These are phyloP conservation scores for Mus spretus DNA, from an alignment of 2,797 vertebrate species.

Conservation along the genomic window DNA sequence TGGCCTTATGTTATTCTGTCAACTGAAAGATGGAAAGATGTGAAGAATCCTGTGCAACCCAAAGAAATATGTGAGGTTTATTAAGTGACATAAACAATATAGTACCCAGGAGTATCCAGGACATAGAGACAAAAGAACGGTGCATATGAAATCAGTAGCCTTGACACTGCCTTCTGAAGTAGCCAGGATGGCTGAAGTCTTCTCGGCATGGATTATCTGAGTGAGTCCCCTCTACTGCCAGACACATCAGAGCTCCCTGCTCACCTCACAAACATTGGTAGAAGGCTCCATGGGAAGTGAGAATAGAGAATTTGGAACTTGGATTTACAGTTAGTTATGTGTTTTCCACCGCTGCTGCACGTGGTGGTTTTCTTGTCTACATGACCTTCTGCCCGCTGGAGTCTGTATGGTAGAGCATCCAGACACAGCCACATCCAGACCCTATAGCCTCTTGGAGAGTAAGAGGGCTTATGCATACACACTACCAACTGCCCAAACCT, in stretches of 20 bases:
- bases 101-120: neutral
- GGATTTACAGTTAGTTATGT: neutral
- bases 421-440: neutral
- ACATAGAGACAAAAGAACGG: neutral
- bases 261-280: neutral
- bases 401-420: neutral
- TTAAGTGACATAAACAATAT: neutral
- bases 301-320: neutral
- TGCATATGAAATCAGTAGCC: neutral
- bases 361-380: neutral
- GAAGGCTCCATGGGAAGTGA: neutral
- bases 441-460: neutral
- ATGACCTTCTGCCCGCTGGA: neutral
- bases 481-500: neutral
- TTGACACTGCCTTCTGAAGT: neutral
- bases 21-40: neutral
- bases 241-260: neutral
- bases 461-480: neutral
- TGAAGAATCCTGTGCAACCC: constrained; percentile 17
- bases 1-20: neutral
- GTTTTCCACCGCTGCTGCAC: neutral
- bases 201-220: neutral
- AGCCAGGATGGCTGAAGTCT: neutral
- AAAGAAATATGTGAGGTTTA: constrained; percentile 17
- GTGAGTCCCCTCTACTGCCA: neutral